Conservation (phyloP, 2,888 invertebrate genomes). For the Odontomyia ornata region DNA sequence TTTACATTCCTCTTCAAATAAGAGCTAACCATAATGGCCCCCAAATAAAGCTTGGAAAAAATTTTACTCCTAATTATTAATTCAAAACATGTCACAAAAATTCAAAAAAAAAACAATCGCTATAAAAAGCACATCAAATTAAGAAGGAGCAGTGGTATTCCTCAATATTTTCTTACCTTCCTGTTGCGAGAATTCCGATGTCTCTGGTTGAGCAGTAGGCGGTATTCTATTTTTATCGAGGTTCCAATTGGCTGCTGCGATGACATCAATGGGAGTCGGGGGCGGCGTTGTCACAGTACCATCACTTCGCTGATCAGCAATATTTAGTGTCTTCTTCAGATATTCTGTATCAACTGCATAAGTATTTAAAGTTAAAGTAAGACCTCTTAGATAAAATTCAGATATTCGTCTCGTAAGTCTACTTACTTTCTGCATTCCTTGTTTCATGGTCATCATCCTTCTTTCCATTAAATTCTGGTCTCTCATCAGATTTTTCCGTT, state of each 20-base stretch:
- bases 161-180: slow-evolving; percentile 44
- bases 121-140: background rate
- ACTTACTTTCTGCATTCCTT: background rate
- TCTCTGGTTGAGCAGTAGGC: slow-evolving; percentile 51
- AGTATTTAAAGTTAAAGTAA: background rate
- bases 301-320: slow-evolving; percentile 27
- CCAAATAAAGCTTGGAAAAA: too few relatives aligned
- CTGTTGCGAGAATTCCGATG: slow-evolving; percentile 47
- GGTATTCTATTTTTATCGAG: slow-evolving; percentile 48
- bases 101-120: too few relatives aligned
- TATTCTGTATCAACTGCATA: slow-evolving; percentile 45
- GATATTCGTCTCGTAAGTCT: too few relatives aligned
- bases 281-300: slow-evolving; percentile 48
- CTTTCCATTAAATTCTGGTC: slow-evolving; percentile 68
- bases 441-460: slow-evolving; percentile 60
- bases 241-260: slow-evolving; percentile 38
- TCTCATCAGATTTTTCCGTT: slow-evolving; percentile 53
- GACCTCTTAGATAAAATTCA: too few relatives aligned
- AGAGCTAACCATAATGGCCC: too few relatives aligned
- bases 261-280: slow-evolving; percentile 52
- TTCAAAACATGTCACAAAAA: too few relatives aligned
- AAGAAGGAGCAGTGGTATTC: background rate
- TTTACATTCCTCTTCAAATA: too few relatives aligned
- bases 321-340: slow-evolving; percentile 43
- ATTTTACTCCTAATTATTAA: too few relatives aligned